Conservation (phyloP, 2,888 invertebrate species). For the Lypha dubia region DNA sequence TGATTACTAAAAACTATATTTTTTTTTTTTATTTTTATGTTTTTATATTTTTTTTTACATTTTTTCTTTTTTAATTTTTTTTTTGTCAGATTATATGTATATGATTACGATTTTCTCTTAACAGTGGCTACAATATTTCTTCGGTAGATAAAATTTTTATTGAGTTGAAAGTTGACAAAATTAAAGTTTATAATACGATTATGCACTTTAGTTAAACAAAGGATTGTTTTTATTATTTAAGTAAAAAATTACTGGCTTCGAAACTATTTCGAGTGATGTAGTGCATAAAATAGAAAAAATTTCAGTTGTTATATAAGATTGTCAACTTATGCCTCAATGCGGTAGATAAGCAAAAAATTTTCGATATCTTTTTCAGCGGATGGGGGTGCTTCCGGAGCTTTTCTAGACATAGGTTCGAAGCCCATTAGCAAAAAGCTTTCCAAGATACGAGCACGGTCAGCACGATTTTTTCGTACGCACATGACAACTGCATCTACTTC, state of each 20-base stretch:
- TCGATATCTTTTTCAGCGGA: slow-evolving; percentile 85
- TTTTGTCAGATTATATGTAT: slow-evolving; percentile 75
- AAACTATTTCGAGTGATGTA: slow-evolving; percentile 21
- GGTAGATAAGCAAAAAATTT: slow-evolving; percentile 85
- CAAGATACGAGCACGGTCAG: slow-evolving; percentile 93
- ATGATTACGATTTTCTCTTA: slow-evolving; percentile 80
- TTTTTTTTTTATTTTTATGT: slow-evolving; percentile 60
- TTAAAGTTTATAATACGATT: slow-evolving; percentile 48
- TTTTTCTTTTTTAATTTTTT: slow-evolving; percentile 64
- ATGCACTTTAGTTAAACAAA: slow-evolving; percentile 53
- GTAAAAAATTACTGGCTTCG: slow-evolving; percentile 60
- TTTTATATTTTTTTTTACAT: slow-evolving; percentile 46
- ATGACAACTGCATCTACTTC: slow-evolving; percentile 90
- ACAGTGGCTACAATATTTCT: slow-evolving; percentile 77
- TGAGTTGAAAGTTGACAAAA: slow-evolving; percentile 72
- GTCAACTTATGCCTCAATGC: slow-evolving; percentile 82
- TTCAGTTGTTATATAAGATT: slow-evolving; percentile 33
- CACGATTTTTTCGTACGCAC: slow-evolving; percentile 92
- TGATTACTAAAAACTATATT: slow-evolving; percentile 62
- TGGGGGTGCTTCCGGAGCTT: slow-evolving; percentile 89
- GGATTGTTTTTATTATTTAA: slow-evolving; percentile 9
- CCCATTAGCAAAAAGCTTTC: slow-evolving; percentile 99
- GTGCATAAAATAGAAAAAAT: slow-evolving; percentile 38
- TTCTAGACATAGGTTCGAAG: slow-evolving; percentile 93
- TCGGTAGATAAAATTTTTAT: slow-evolving; percentile 42